These are phyloP conservation scores for Burhinus oedicnemus DNA, from an alignment of 2,113 vertebrate genomes.

Conservation along the genomic window DNA sequence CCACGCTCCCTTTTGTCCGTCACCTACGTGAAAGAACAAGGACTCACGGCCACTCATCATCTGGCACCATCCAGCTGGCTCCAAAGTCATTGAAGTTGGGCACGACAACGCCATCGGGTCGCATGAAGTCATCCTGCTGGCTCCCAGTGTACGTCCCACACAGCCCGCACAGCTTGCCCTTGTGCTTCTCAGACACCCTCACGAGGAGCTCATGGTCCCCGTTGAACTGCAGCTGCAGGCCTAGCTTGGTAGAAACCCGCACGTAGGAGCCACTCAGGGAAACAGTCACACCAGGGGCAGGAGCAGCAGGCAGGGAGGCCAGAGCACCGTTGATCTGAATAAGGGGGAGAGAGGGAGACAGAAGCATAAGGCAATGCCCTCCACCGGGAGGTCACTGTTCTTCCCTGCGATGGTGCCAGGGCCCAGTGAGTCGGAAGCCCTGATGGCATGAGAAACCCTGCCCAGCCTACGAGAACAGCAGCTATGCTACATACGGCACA, in stretches of 20 bases:
- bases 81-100: conserved; percentile 55
- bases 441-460: neutral
- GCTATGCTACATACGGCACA: accelerated
- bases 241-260: conserved; percentile 41
- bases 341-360: neutral
- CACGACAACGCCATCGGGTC: conserved; percentile 51
- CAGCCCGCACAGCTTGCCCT: conserved; percentile 78
- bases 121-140: conserved; percentile 74
- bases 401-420: accelerated
- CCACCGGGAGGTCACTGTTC: neutral
- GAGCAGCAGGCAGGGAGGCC: conserved; percentile 19
- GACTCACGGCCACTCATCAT: conserved; percentile 39
- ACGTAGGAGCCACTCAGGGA: conserved; percentile 46
- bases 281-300: neutral
- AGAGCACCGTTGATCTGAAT: conserved; percentile 47
- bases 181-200: conserved; percentile 68
- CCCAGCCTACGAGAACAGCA: neutral
- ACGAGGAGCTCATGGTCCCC: conserved; percentile 75
- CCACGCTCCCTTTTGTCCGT: neutral
- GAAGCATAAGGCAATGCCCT: neutral
- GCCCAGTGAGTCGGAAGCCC: neutral
- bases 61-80: conserved; percentile 70
- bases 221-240: conserved; percentile 60
- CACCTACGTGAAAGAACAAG: neutral
- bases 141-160: conserved; percentile 81